Evolutionary conservation across 2,888 invertebrate species (phyloP).

Genomic region (Chloroclystis v-ata): DNA sequence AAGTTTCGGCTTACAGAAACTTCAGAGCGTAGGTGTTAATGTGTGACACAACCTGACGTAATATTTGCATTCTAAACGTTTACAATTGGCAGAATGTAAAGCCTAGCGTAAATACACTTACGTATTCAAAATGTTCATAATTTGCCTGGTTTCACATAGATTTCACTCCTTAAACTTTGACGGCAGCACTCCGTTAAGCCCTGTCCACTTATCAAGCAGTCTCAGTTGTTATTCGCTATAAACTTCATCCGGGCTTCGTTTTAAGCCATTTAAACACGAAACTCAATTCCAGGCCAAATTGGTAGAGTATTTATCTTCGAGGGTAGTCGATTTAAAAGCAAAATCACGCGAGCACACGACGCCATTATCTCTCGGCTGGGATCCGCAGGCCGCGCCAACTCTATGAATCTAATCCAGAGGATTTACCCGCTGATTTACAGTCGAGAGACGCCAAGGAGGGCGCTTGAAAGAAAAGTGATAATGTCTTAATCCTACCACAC

Average conservation of each 20-base stretch:
- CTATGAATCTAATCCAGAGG: slow-evolving; percentile 79
- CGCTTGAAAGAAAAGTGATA: slow-evolving; percentile 81
- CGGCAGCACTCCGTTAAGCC: slow-evolving; percentile 19
- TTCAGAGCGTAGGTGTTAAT: too few species aligned
- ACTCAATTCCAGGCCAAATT: slow-evolving; percentile 65
- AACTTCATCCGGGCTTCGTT: slow-evolving; percentile 53
- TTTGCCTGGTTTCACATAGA: neutral
- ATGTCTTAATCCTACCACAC: slow-evolving; percentile 82
- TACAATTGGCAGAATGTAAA: too few species aligned
- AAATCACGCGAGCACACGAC: slow-evolving; percentile 75
- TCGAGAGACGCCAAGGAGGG: slow-evolving; percentile 64
- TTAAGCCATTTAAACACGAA: slow-evolving; percentile 64
- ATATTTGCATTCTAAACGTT: too few species aligned
- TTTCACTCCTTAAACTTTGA: slow-evolving; percentile 11
- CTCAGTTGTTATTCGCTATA: slow-evolving; percentile 60
- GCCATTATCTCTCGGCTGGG: slow-evolving; percentile 70
- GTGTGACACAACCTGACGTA: too few species aligned
- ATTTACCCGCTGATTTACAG: slow-evolving; percentile 79
- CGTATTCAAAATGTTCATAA: neutral
- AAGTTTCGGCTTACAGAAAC: too few species aligned
- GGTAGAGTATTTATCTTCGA: slow-evolving; percentile 71
- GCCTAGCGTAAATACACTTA: too few species aligned
- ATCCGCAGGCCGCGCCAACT: slow-evolving; percentile 75
- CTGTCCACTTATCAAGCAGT: slow-evolving; percentile 60
- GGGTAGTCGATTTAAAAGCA: slow-evolving; percentile 75